Conservation (phyloP, 1,140 invertebrate species). For the Drosophila lacertosa region DNA sequence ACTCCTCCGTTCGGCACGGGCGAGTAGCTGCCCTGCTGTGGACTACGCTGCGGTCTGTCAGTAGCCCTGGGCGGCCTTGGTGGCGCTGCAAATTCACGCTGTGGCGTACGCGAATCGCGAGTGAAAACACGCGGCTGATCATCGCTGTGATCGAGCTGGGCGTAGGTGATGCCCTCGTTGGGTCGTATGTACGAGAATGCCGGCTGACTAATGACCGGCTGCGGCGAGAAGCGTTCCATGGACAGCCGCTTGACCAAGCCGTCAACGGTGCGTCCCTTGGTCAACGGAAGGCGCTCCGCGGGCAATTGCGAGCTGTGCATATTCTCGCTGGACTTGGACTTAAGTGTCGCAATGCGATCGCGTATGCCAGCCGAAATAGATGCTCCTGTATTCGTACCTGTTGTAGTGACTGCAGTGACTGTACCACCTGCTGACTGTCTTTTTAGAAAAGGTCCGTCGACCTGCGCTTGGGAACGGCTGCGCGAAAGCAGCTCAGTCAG, state of each 20-base stretch:
- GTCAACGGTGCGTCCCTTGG: slow-evolving; percentile 87
- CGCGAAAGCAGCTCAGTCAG: slow-evolving; percentile 66
- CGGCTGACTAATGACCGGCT: slow-evolving; percentile 85
- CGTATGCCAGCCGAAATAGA: slow-evolving; percentile 84
- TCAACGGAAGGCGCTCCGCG: slow-evolving; percentile 87
- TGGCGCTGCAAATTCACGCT: slow-evolving; percentile 54
- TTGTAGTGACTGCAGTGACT: not conserved
- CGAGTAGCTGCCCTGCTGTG: slow-evolving; percentile 43
- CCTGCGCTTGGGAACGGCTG: slow-evolving; percentile 67
- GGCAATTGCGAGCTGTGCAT: slow-evolving; percentile 89
- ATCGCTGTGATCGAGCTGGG: slow-evolving; percentile 87
- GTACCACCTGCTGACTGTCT: slow-evolving; percentile 62
- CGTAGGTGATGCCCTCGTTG: slow-evolving; percentile 88
- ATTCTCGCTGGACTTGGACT: slow-evolving; percentile 86
- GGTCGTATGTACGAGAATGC: slow-evolving; percentile 82
- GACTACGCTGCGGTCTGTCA: slow-evolving; percentile 37
- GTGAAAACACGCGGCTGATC: slow-evolving; percentile 36
- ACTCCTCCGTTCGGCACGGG: slow-evolving; percentile 39
- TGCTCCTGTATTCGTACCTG: slow-evolving; percentile 17
- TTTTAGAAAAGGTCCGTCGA: slow-evolving; percentile 63
- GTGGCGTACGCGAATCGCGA: slow-evolving; percentile 62
- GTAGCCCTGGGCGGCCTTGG: slow-evolving; percentile 54
- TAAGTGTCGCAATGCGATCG: slow-evolving; percentile 76
- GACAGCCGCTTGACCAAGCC: slow-evolving; percentile 87
- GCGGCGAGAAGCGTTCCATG: slow-evolving; percentile 87